Base-by-base conservation (phyloP, 2,113 vertebrate species). In the Lagenorhynchus albirostris region DNA sequence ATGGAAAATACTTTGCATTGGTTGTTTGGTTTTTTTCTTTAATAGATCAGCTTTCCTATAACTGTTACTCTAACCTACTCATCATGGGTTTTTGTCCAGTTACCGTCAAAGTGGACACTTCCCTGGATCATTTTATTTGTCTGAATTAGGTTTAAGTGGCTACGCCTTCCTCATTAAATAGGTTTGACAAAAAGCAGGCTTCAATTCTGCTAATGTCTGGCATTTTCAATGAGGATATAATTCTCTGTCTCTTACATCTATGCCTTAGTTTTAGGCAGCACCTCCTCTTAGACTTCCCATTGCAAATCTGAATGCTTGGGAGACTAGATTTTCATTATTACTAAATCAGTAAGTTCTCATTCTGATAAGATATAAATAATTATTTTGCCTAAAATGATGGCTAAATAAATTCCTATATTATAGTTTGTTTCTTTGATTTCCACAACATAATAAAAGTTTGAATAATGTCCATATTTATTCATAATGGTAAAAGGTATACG, bases 391-490 rank as follows among this genome's bases (percentile, higher is more conserved):
- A 38, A 3, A 55, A 0, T 21, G 1, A 55, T 73, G 2, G 8
- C 3, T 95, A 95, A 88, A 74, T 33, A 70, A 81, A 86, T 74
- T 87, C 62, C 11, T 53, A 17, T 58, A 18, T 58, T 74, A 36
- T 82, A 77, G 53, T 67, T 93, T 84, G 60, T 95, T 79, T 84
- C 26, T 86, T 87, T 87, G 55, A 70, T 95, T 96, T 81, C 13
- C 11, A 94, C 6, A 60, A 74, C 29, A 44, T 60, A 63, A 83
- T 63, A 50, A 80, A 55, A 92, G 6, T n/a, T 36, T 74, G 31
- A 68, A 58, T n/a, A 97, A 79, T 36, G 0, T 31, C 14, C 10
- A 91, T 62, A 63, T 84, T 79, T 84, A 44, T 74, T 79, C 3
- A 21, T 84, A 95, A 74, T 63, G 15, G 11, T 60, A 58, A 62